A percentile compares a stretch with the other conserved stretches of the same genome.
Conservation (phyloP, 2,888 invertebrate genomes). For the Pseudoips prasinana region DNA sequence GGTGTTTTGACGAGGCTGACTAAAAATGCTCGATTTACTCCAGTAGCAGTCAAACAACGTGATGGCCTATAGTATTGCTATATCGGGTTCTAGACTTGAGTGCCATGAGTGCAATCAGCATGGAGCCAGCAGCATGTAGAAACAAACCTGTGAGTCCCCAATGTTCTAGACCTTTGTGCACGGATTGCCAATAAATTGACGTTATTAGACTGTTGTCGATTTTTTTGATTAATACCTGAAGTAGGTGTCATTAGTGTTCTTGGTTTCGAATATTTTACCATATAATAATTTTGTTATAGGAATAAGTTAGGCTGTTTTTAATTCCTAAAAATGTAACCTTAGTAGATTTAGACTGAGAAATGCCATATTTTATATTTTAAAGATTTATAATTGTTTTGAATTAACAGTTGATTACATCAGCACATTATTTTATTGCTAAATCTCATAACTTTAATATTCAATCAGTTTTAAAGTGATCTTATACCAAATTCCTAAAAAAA, state of each 20-base stretch:
- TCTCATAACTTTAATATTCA: too few species aligned
- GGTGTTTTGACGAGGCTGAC: constrained; percentile 2
- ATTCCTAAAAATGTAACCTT: too few species aligned
- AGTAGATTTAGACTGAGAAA: too few species aligned
- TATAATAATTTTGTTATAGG: too few species aligned
- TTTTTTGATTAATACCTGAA: constrained; percentile 1
- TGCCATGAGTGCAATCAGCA: not conserved
- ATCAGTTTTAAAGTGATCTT: too few species aligned
- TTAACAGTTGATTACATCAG: too few species aligned
- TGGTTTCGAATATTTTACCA: not conserved
- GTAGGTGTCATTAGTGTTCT: not conserved
- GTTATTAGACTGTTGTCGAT: constrained; percentile 5
- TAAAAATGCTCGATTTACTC: constrained; percentile 20
- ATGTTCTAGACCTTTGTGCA: constrained; percentile 8
- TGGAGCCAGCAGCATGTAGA: not conserved
- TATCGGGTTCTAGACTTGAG: constrained; percentile 13
- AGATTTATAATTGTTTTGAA: too few species aligned
- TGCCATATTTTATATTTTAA: too few species aligned
- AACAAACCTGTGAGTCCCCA: constrained; percentile 3
- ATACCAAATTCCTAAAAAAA: too few species aligned
- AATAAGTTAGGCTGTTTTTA: too few species aligned
- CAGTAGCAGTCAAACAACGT: constrained; percentile 10
- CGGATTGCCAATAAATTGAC: constrained; percentile 7
- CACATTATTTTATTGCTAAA: too few species aligned
- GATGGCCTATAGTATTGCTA: constrained; percentile 16